Evolutionary conservation across 2,797 vertebrate genomes (phyloP), one percentile per base, ranked within the genome.

Genomic region (Poecilia velifera): DNA sequence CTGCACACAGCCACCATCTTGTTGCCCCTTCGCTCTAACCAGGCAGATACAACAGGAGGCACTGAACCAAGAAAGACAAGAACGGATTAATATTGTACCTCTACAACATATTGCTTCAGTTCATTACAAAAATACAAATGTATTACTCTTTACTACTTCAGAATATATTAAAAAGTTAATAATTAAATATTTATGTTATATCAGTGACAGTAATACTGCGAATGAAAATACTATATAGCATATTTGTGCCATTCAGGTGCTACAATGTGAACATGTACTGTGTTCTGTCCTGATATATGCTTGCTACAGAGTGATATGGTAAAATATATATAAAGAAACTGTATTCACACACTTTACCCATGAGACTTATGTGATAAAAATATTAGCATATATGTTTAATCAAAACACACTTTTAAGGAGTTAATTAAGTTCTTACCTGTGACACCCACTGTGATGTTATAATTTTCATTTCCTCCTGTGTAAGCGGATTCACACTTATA

Each of bases 401-500:
- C 64, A 41, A 68, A 68, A 43, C 39, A 13, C 20, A 36, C 9
- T n/a, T 43, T 68, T 13, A 10, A 6, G 4, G 0, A 6, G n/a
- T 25, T 6, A 2, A 62, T 18, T 10, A 57, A 28, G 36, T 0
- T 83, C 88, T 16, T 91, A 96, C 96, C 93, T 79, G 2, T 87
- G 3, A 91, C 73, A 41, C 49, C 49, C 49, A 53, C 49, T 53
- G 7, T 0, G 72, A 89, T 36, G 2, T 0, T 0, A 3, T 43
- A 0, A 0, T 2, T 0, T 0, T 79, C 25, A 0, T 0, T 0
- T 55, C 89, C 92, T 59, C 84, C 93, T 0, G 0, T 8, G 79
- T 59, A 93, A 20, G 13, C 80, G 0, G 53, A 41, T 0, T 96
- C 86, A 87, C 95, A 96, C 0, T 0, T 62, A 80, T 96, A 96